Evolutionary conservation across 92 coral and sea anemone genomes (phyloP), one percentile per base, ranked within the genome.

Genomic region (Phenganax marumi): DNA sequence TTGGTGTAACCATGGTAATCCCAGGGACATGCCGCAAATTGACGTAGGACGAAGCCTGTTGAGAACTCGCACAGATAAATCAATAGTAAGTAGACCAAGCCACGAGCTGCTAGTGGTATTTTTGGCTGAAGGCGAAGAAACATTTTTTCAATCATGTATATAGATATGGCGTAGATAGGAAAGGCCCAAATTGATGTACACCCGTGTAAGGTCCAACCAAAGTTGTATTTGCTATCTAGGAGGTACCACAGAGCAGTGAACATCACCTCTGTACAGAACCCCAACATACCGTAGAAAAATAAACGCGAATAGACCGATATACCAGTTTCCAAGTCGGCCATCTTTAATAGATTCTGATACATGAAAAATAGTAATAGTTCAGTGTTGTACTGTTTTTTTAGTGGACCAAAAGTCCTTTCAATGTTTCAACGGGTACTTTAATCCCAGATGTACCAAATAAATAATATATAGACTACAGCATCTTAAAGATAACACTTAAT

Each of bases 21-120:
- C 98, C 98, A 95, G 0, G 98, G 98, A 72, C 98, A 95, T 0
- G 98, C 98, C 62, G 90, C 91, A 72, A 95, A 91, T 62, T 95
- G 93, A 2, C 98, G 94, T 43, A 95, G 68, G 39, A 92, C 12
- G 7, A 88, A 73, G 8, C 98, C 98, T 24, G 97, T 92, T 19
- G 76, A 7, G 58, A 92, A 95, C 80, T 95, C 98, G 97, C 98
- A 95, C 54, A 89, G 22, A 82, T 95, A 95, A 7, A 93, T 90
- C 98, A 97, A 95, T 12, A 70, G 50, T 17, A 95, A 90, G 71
- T 95, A 95, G 11, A 95, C 82, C 46, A 95, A 25, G 6, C 98
- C 98, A 0, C 98, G 97, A 10, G 92, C 24, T 68, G 86, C 75
- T 22, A 89, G 83, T 14, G 89, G 91, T 22, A 93, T 88, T 84